Evolutionary conservation across 2,797 vertebrate species (phyloP), one percentile per base, ranked within the genome.

Genomic region (Chelidonichthys spinosus): DNA sequence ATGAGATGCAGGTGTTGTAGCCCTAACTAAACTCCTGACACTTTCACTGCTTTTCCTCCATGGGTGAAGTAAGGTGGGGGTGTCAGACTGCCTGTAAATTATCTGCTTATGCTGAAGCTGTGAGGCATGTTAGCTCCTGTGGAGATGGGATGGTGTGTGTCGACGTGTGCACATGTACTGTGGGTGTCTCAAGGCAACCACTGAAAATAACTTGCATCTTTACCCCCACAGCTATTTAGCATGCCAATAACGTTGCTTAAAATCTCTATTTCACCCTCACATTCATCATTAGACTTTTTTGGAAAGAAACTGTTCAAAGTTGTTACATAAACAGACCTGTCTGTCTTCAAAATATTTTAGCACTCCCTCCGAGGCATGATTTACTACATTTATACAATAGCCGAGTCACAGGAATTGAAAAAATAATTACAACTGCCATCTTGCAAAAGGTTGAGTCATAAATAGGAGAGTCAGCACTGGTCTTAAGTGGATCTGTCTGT

Each of bases 1-100:
- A 76, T 73, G 82, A 74, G 78, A 70, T 76, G 76, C 87, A 93
- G 90, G 89, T 90, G 88, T 83, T 83, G 84, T 60, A 85, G 81
- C 72, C 72, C 72, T 43, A 81, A 87, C 91, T 88, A 87, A 89
- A 93, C 89, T 86, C 86, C 54, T 89, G 90, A 87, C 87, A 91
- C 90, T 90, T 89, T 79, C 86, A 84, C 80, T 84, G 69, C 75
- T 74, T 72, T 25, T 85, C 54, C 81, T 83, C 75, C 85, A 65
- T 32, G 49, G 80, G 63, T 83, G 73, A 87, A 83, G 76, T 74
- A 72, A 80, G 69, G 70, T 67, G 64, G 72, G 50, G 69, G 69
- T 66, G 66, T 72, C 47, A 82, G 78, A 82, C 82, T 52, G 66
- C 69, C 78, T 74, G 76, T 81, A 84, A 90, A 92, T 92, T 65